Evolutionary conservation across 2,888 invertebrate genomes (phyloP).

Genomic region (Drosophila aldrichi): DNA sequence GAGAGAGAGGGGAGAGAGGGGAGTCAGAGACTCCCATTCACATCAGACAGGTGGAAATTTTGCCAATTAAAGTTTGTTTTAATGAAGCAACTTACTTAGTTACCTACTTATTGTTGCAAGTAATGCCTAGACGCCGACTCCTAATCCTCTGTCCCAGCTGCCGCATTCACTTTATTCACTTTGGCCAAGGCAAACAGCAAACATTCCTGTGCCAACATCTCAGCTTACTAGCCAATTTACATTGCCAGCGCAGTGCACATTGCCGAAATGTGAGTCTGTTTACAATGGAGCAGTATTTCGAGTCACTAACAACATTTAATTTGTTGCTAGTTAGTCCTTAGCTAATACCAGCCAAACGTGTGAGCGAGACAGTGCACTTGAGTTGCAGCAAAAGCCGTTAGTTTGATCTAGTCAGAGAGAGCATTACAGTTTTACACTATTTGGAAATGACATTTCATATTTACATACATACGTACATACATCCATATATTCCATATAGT

Average conservation of each 20-base stretch:
- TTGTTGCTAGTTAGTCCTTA: neutral
- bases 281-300: neutral
- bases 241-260: conserved; percentile 11
- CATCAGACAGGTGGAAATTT: conserved; percentile 65
- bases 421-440: no score
- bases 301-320: conserved; percentile 2
- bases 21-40: neutral
- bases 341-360: neutral
- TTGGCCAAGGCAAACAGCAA: conserved; percentile 41
- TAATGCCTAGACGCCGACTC: conserved; percentile 22
- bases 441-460: no score
- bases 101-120: conserved; percentile 66
- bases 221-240: conserved; percentile 47
- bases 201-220: conserved; percentile 42
- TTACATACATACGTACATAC: no score
- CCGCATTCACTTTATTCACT: conserved; percentile 28
- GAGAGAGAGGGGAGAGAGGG: neutral
- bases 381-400: neutral
- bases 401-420: neutral
- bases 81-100: conserved; percentile 76
- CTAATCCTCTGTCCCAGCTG: no score
- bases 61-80: conserved; percentile 83
- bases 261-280: conserved; percentile 13
- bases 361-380: neutral
- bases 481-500: no score